phyloP scores from a whole-genome alignment of 1,140 invertebrate genomes.

The Tetranychus urticae region DNA sequence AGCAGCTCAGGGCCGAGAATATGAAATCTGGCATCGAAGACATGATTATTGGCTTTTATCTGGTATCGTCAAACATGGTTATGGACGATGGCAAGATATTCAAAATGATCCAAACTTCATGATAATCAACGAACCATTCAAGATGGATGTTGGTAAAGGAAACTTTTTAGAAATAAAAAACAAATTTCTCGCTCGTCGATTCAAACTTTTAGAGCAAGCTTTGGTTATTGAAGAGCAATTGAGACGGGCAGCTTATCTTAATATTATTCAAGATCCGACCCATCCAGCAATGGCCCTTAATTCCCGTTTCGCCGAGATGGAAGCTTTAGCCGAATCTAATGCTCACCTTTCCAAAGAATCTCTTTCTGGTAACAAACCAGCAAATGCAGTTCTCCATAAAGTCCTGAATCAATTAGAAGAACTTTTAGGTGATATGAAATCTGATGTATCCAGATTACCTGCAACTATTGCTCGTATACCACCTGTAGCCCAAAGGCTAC shows the following conservation, averaged over 20 bases:
- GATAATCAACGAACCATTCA: conserved; percentile 98
- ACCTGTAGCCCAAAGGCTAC: conserved; percentile 79
- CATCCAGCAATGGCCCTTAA: conserved; percentile 92
- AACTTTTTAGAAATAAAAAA: conserved; percentile 99
- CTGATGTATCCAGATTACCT: conserved; percentile 85
- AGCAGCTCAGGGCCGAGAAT: conserved; percentile 73
- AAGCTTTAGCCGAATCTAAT: conserved; percentile 76
- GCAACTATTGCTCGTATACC: conserved; percentile 88
- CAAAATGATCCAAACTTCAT: conserved; percentile 90
- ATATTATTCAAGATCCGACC: conserved; percentile 85
- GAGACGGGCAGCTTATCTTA: conserved; percentile 81
- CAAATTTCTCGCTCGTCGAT: conserved; percentile 89
- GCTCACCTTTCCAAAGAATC: conserved; percentile 92
- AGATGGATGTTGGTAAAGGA: conserved; percentile 91
- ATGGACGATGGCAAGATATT: conserved; percentile 97
- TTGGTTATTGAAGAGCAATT: conserved; percentile 97
- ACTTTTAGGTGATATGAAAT: conserved; percentile 95
- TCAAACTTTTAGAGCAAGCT: conserved; percentile 93
- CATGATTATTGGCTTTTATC: conserved; percentile 99
- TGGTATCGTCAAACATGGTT: conserved; percentile 95
- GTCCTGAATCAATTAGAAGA: conserved; percentile 96
- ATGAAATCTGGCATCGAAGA: conserved; percentile 87
- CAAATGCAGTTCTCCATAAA: conserved; percentile 93
- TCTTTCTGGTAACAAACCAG: conserved; percentile 88
- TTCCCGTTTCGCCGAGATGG: conserved; percentile 49